Evolutionary conservation across 2,888 invertebrate species (phyloP).

Genomic region (Thelaira solivaga): DNA sequence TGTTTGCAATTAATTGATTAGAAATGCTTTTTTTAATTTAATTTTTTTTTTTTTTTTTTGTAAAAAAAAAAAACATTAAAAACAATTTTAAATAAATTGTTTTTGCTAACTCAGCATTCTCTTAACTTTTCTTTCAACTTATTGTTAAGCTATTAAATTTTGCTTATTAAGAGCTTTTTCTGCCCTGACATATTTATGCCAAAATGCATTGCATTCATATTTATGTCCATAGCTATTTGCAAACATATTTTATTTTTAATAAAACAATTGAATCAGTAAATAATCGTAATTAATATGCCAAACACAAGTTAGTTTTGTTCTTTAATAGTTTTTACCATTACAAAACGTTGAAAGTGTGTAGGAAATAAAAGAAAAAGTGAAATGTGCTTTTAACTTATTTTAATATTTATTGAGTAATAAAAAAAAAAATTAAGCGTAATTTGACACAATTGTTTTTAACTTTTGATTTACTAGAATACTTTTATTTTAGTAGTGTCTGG

Average conservation of each 20-base stretch:
- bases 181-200: conserved; percentile 7
- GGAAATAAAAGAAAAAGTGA: conserved; percentile 6
- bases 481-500: too few relatives aligned
- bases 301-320: conserved; percentile 36
- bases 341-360: neutral
- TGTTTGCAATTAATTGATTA: too few relatives aligned
- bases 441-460: neutral
- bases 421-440: neutral
- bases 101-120: neutral
- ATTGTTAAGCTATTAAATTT: neutral
- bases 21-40: too few relatives aligned
- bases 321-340: conserved; percentile 10
- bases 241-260: too few relatives aligned
- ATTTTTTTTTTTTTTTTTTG: too few relatives aligned
- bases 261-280: conserved; percentile 15
- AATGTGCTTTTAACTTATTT: neutral
- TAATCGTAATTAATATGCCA: conserved; percentile 40
- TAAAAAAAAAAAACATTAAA: too few relatives aligned
- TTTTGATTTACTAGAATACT: too few relatives aligned
- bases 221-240: too few relatives aligned
- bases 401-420: conserved; percentile 8
- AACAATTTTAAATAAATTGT: neutral
- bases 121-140: neutral
- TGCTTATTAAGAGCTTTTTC: neutral
- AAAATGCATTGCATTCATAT: conserved; percentile 27